Conservation (phyloP, 2,888 invertebrate species). For the Rambutsinella grinnellia region DNA sequence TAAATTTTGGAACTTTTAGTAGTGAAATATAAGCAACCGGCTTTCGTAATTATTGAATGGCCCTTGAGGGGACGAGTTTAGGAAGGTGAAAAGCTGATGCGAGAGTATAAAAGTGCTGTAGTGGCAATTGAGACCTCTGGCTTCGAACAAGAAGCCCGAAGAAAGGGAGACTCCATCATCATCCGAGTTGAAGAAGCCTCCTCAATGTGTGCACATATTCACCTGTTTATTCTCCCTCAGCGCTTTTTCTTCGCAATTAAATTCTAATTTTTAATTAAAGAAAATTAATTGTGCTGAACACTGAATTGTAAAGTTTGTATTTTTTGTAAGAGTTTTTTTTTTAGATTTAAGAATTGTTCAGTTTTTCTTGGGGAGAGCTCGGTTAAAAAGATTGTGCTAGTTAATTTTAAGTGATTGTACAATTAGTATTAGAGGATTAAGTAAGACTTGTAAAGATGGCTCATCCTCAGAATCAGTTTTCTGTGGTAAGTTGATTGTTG, state of each 20-base stretch:
- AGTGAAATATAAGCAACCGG: not conserved
- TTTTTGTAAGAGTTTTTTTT: too few relatives aligned
- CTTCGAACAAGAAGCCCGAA: slow-evolving; percentile 28
- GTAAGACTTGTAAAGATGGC: too few relatives aligned
- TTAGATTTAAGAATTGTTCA: too few relatives aligned
- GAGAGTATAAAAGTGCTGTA: slow-evolving; percentile 63
- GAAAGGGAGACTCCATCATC: slow-evolving; percentile 12
- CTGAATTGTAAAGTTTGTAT: too few relatives aligned
- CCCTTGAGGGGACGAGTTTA: slow-evolving; percentile 13
- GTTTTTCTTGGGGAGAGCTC: too few relatives aligned
- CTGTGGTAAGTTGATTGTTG: slow-evolving; percentile 51
- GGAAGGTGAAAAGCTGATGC: slow-evolving; percentile 54
- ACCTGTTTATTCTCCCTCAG: not conserved
- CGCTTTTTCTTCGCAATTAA: too few relatives aligned
- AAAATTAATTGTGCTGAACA: too few relatives aligned
- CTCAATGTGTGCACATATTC: not conserved
- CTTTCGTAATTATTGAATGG: not conserved
- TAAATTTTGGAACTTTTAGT: not conserved
- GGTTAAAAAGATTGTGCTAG: too few relatives aligned
- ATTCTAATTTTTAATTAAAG: too few relatives aligned
- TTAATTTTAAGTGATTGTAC: too few relatives aligned
- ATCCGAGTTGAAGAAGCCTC: not conserved
- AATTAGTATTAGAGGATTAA: too few relatives aligned
- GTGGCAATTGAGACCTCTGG: slow-evolving; percentile 45
- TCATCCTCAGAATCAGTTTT: slow-evolving; percentile 49